Base-by-base conservation (phyloP, 2,113 vertebrate species). In the Carettochelys insculpta region DNA sequence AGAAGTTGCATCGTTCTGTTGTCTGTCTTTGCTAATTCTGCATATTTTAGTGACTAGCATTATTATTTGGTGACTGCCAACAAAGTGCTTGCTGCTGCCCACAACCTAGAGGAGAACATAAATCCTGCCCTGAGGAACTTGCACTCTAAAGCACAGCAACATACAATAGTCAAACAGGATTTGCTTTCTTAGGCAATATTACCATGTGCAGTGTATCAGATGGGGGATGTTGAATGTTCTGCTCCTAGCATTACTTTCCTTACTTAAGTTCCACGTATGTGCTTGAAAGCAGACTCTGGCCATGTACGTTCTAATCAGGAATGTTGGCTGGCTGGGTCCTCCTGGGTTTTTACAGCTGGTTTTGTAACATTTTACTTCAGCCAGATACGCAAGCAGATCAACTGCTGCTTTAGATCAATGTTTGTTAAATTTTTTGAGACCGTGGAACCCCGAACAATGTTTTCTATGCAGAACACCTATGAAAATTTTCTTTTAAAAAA, bases 341-440 rank as follows among this genome's bases (percentile, higher is more conserved):
- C 38, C 11, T 11, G 0, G 1, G 68, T 13, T 38, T 41, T 71
- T 1, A 0, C 0, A 0, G 34, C 5, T 76, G 48, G 50, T 68
- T 56, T 54, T 76, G n/a, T 71, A 71, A 71, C 20, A 71, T 5
- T 71, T 71, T 71, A 20, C 29, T 12, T 73, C 38, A 11, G 4
- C 5, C 0, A 0, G 16, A 20, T 43, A 58, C 75, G 6, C 1
- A 27, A 14, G 7, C 34, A 41, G 43, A 80, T n/a, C 24, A 0
- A 1, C 82, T 81, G n/a, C 24, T 19, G 58, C 48, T 31, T 25
- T 41, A 25, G 38, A n/a, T n/a, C n/a, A n/a, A n/a, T n/a, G n/a
- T n/a, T n/a, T n/a, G n/a, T n/a, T n/a, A n/a, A n/a, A n/a, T n/a
- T n/a, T n/a, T n/a, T n/a, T n/a, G n/a, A n/a, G n/a, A n/a, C n/a